Conservation (phyloP, 2,888 invertebrate species). For the Eugnorisma glareosa region DNA sequence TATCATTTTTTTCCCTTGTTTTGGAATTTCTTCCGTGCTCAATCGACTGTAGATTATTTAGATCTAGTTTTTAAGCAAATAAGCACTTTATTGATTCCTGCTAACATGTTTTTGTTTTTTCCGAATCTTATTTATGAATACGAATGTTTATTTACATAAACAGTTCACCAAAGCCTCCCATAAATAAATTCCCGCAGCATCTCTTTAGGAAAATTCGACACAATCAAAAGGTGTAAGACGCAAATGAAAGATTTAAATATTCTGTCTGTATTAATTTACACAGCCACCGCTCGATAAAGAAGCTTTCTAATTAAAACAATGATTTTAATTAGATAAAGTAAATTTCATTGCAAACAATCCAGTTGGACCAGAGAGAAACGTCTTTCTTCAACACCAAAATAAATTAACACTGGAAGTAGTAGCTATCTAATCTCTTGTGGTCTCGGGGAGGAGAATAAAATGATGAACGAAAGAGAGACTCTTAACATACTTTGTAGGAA, state of each 20-base stretch:
- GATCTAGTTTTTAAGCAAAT: background rate
- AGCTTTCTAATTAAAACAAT: slow-evolving; percentile 71
- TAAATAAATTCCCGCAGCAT: slow-evolving; percentile 48
- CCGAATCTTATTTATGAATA: background rate
- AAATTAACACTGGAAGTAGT: slow-evolving; percentile 64
- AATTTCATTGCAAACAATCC: slow-evolving; percentile 64
- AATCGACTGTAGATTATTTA: background rate
- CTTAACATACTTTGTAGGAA: slow-evolving; percentile 8
- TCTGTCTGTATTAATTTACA: slow-evolving; percentile 60
- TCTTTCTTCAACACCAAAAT: slow-evolving; percentile 66
- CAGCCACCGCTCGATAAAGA: slow-evolving; percentile 46
- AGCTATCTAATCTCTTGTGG: slow-evolving; percentile 52
- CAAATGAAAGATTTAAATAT: slow-evolving; percentile 62
- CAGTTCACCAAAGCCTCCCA: slow-evolving; percentile 5
- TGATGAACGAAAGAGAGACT: slow-evolving; percentile 20
- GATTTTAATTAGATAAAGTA: slow-evolving; percentile 69
- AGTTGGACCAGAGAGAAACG: slow-evolving; percentile 52
- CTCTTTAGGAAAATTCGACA: slow-evolving; percentile 32
- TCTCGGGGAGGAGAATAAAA: slow-evolving; percentile 37
- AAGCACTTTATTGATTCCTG: background rate
- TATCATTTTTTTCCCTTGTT: background rate
- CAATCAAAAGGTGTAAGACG: slow-evolving; percentile 63
- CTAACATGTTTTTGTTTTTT: background rate
- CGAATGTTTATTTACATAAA: background rate
- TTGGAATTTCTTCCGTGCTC: background rate